Conservation (phyloP, 2,113 vertebrate genomes). For the Porphyrio hochstetteri region DNA sequence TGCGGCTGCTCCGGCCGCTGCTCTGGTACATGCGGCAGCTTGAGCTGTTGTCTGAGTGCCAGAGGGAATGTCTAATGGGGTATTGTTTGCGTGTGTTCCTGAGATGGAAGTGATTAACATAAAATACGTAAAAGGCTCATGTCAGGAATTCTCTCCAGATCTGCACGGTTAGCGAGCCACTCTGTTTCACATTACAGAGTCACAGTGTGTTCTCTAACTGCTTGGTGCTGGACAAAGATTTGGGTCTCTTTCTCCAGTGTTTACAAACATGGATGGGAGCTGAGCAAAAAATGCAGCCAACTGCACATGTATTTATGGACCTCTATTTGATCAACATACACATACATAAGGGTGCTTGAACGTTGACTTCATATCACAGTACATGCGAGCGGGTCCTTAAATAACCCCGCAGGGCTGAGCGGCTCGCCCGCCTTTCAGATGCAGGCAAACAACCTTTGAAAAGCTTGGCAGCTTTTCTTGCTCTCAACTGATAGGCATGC, state of each 20-base stretch:
- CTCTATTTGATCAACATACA: background rate
- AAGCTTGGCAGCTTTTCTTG: constrained; percentile 31
- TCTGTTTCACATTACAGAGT: constrained; percentile 79
- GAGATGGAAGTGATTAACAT: constrained; percentile 82
- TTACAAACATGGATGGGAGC: constrained; percentile 72
- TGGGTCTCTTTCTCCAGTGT: constrained; percentile 68
- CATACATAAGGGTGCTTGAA: background rate
- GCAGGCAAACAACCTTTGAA: background rate
- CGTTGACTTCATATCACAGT: background rate
- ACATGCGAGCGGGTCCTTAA: background rate
- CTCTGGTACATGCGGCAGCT: constrained; percentile 4
- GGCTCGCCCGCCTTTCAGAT: background rate
- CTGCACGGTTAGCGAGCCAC: constrained; percentile 61
- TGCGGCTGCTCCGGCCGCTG: background rate
- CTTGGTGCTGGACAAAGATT: constrained; percentile 67
- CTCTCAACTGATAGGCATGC: background rate
- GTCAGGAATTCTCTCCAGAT: constrained; percentile 75
- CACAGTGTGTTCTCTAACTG: constrained; percentile 74
- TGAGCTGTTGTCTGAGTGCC: constrained; percentile 50
- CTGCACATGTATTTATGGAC: constrained; percentile 36
- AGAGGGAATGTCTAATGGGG: constrained; percentile 63
- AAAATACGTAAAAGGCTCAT: constrained; percentile 76
- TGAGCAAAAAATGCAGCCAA: constrained; percentile 50
- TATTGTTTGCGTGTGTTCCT: constrained; percentile 74
- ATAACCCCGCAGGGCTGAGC: background rate